Conservation (phyloP, 2,888 invertebrate species). For the Eubasilissa splendida region DNA sequence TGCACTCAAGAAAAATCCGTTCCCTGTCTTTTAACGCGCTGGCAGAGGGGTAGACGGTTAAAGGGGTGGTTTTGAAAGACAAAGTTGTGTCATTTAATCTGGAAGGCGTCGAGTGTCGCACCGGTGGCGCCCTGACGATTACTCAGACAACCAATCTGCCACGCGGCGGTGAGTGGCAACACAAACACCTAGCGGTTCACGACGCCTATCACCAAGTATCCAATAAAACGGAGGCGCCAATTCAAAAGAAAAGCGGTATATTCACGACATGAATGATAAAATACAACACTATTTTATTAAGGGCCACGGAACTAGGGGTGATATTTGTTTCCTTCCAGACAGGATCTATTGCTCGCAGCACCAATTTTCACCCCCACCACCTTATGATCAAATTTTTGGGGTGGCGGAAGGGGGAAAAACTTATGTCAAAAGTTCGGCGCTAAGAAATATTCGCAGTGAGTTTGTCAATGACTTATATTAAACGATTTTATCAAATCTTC, state of each 20-base stretch:
- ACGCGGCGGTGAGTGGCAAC: constrained; percentile 43
- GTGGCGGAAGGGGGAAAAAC: constrained; percentile 16
- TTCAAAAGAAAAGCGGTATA: background rate
- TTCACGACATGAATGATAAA: background rate
- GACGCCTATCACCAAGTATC: background rate
- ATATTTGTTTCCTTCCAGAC: no score
- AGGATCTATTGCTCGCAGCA: background rate
- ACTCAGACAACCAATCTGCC: constrained; percentile 58
- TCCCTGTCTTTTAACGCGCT: constrained; percentile 19
- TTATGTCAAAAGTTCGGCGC: constrained; percentile 39
- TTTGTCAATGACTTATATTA: constrained; percentile 46
- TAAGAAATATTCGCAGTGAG: constrained; percentile 39
- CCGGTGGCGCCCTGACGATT: constrained; percentile 55
- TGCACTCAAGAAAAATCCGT: background rate
- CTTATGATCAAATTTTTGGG: constrained; percentile 3
- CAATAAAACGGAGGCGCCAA: background rate
- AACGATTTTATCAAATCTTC: constrained; percentile 47
- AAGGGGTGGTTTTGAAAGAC: constrained; percentile 52
- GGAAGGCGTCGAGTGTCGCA: constrained; percentile 54
- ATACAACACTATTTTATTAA: no score
- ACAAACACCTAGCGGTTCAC: constrained; percentile 16
- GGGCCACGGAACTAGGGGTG: no score
- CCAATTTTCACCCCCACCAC: constrained; percentile 11
- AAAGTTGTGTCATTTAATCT: constrained; percentile 59
- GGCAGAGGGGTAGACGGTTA: constrained; percentile 36